phyloP scores from a whole-genome alignment of 2,888 invertebrate species.

The Sepiola atlantica region DNA sequence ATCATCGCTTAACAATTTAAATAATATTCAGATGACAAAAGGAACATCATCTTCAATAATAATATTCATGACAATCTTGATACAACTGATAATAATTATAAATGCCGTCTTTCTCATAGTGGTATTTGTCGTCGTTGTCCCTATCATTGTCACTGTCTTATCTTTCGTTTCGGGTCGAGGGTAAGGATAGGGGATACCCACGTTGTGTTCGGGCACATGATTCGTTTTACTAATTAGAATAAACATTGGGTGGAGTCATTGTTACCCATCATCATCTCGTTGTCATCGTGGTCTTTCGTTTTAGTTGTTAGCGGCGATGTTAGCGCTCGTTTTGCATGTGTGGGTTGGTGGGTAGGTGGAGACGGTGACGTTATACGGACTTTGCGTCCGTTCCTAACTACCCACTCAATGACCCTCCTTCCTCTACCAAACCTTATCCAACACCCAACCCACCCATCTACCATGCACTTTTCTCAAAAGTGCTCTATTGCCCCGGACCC shows the following conservation, averaged over 20 bases:
- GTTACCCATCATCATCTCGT: neutral
- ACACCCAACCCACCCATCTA: neutral
- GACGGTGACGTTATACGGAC: neutral
- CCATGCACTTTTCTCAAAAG: no score
- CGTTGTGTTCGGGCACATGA: neutral
- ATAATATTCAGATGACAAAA: neutral
- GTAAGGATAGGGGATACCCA: neutral
- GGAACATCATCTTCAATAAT: neutral
- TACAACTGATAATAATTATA: neutral
- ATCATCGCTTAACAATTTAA: neutral
- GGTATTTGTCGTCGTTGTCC: neutral
- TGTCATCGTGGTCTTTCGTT: neutral
- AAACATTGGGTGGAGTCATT: neutral
- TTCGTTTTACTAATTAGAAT: neutral
- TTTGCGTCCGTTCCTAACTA: neutral
- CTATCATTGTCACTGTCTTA: neutral
- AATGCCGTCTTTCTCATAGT: neutral
- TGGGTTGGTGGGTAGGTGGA: neutral
- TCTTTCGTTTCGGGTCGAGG: neutral
- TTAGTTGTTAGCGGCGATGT: neutral
- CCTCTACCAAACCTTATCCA: neutral
- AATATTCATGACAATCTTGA: constrained; percentile 3
- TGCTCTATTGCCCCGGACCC: neutral
- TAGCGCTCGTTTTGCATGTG: neutral
- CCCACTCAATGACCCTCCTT: no score